Base-by-base conservation (phyloP, 1,140 invertebrate species). In the Microplitis mediator region DNA sequence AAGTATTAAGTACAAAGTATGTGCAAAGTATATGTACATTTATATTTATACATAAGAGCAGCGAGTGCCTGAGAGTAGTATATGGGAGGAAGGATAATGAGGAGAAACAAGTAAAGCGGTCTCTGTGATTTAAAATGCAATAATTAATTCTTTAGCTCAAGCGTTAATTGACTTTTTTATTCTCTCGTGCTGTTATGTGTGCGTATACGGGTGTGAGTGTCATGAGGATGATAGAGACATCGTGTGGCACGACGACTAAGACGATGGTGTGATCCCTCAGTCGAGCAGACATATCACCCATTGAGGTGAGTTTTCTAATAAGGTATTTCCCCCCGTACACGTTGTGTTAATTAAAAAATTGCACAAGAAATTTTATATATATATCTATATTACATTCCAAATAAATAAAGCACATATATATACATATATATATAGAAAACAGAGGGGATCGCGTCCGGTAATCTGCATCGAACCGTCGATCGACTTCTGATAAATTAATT, bases 401-500 rank as follows among this genome's bases (percentile, higher is more conserved):
- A 68, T 58, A 56, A 68, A 16, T n/a, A 56, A 8, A 35, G 52
- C 5, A 56, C 3, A 56, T 16, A 13, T 16, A 23, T 16, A 13
- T 56, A 56, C 0, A n/a, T 56, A n/a, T 6, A 23, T 14, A 56
- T 3, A 56, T 8, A 56, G 52, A 56, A 23, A 6, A 4, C 35
- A 32, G 9, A 14, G 63, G 63, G 63, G 63, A 65, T 65, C 63
- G 36, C 52, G 54, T 69, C 32, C 35, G 62, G 34, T 36, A 14
- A 72, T 72, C 63, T 66, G 52, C 70, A 72, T 70, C 68, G 36
- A 52, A 31, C 32, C 14, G 58, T 72, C 63, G 70, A 72, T 72
- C 63, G 36, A 56, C 31, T 36, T 62, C 69, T 64, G 70, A 72
- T 72, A 66, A 72, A 72, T 72, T 72, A 72, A 66, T 72, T 72